These are phyloP conservation scores for Melanostoma mellinum DNA, from an alignment of 2,888 invertebrate species.

Conservation along the genomic window DNA sequence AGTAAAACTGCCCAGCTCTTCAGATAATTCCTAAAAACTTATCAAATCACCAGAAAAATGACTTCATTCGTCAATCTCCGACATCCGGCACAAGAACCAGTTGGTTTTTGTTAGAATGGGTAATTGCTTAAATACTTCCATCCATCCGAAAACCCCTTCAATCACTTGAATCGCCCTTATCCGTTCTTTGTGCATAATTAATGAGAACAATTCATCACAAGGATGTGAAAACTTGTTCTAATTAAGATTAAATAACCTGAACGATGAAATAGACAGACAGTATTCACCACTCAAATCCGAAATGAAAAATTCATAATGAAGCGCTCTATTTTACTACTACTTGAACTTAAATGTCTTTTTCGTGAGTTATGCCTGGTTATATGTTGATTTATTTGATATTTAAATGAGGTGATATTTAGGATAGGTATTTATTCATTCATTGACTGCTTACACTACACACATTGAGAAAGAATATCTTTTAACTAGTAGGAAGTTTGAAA, in stretches of 20 bases:
- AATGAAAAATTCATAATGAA: slow-evolving; percentile 50
- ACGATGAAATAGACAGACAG: not conserved
- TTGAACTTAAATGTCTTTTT: slow-evolving; percentile 25
- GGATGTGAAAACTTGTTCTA: slow-evolving; percentile 27
- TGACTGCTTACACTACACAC: no score
- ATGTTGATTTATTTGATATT: slow-evolving; percentile 10
- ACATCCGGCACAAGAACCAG: slow-evolving; percentile 38
- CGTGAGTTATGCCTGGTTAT: slow-evolving; percentile 5
- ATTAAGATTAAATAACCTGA: slow-evolving; percentile 23
- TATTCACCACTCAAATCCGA: slow-evolving; percentile 7
- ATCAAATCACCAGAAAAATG: slow-evolving; percentile 24
- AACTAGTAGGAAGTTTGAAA: no score
- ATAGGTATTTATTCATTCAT: no score
- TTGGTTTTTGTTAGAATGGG: slow-evolving; percentile 30
- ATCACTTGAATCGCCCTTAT: slow-evolving; percentile 6
- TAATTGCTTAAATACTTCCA: slow-evolving; percentile 47
- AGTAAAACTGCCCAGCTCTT: not conserved
- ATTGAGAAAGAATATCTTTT: no score
- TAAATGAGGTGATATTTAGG: no score
- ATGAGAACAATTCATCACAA: slow-evolving; percentile 53
- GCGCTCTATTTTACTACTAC: slow-evolving; percentile 25
- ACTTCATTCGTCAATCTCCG: slow-evolving; percentile 43
- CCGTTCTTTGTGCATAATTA: slow-evolving; percentile 51
- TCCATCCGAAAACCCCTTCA: not conserved
- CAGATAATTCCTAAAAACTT: slow-evolving; percentile 13